These are phyloP conservation scores for Nyctibius bracteatus DNA, from an alignment of 2,113 vertebrate genomes.

Conservation along the genomic window DNA sequence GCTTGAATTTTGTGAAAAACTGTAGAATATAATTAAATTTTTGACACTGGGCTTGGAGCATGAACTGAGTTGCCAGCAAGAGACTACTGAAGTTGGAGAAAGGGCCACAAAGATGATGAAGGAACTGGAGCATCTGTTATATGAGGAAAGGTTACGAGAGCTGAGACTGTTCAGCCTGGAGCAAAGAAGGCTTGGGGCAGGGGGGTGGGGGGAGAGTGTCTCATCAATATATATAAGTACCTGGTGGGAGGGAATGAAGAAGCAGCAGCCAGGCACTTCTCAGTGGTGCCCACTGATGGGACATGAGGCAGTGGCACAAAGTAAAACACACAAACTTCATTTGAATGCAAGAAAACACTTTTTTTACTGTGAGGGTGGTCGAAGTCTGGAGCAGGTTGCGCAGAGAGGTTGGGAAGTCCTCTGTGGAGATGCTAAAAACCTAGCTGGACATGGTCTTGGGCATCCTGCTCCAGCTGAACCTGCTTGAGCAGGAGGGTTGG, in stretches of 20 bases:
- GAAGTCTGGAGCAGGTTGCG: not conserved
- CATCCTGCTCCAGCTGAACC: not conserved
- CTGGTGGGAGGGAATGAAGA: not conserved
- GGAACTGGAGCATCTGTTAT: not conserved
- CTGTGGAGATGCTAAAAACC: not conserved
- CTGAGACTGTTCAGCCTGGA: not conserved
- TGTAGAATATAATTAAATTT: not conserved
- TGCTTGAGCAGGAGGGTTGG: not conserved
- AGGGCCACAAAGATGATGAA: not conserved
- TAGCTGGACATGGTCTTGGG: not conserved
- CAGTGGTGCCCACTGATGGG: not conserved
- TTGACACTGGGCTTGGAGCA: not conserved
- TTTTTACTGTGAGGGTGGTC: not conserved
- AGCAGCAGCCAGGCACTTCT: not conserved
- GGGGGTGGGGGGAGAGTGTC: not conserved
- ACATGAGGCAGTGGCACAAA: not conserved
- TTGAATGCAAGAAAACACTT: not conserved
- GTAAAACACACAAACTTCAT: not conserved
- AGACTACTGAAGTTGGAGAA: not conserved
- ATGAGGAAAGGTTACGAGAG: not conserved
- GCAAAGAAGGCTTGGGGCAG: not conserved
- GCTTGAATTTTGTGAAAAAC: not conserved
- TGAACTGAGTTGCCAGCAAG: not conserved
- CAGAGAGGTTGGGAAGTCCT: not conserved
- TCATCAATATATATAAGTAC: not conserved